Conservation (phyloP, 2,888 invertebrate genomes). For the Glaucopsyche alexis region DNA sequence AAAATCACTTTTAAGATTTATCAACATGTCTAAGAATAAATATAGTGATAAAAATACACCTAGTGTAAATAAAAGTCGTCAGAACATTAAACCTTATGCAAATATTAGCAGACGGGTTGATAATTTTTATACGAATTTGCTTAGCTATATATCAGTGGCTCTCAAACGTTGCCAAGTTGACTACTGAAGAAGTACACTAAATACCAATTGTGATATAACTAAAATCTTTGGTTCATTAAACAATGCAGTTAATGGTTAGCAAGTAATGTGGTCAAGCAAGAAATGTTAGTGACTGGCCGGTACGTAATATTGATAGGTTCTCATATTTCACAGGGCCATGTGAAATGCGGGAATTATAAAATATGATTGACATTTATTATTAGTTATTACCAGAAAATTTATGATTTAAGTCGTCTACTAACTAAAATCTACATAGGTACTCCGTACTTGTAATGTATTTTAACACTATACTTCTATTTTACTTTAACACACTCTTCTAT, state of each 20-base stretch:
- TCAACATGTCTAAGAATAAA: background rate
- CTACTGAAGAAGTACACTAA: background rate
- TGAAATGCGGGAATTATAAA: slow-evolving; percentile 4
- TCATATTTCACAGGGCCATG: slow-evolving; percentile 20
- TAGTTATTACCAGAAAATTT: background rate
- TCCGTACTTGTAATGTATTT: too few relatives aligned
- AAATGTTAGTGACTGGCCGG: background rate
- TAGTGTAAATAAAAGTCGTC: background rate
- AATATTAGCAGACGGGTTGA: slow-evolving; percentile 4
- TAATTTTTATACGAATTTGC: background rate
- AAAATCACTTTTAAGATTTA: background rate
- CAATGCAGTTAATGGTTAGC: slow-evolving; percentile 19
- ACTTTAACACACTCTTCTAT: too few relatives aligned
- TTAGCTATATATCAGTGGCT: background rate
- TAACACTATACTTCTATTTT: too few relatives aligned
- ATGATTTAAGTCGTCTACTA: background rate
- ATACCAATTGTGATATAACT: background rate
- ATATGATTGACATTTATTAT: background rate
- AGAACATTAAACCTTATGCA: background rate
- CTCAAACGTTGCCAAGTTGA: background rate
- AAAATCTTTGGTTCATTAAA: slow-evolving; percentile 19
- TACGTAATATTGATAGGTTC: slow-evolving; percentile 22
- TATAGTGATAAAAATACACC: background rate
- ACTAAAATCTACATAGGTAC: background rate
- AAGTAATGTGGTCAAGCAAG: slow-evolving; percentile 24